Evolutionary conservation across 2,113 vertebrate genomes (phyloP), one percentile per base, ranked within the genome.

Genomic region (Hyla sarda): DNA sequence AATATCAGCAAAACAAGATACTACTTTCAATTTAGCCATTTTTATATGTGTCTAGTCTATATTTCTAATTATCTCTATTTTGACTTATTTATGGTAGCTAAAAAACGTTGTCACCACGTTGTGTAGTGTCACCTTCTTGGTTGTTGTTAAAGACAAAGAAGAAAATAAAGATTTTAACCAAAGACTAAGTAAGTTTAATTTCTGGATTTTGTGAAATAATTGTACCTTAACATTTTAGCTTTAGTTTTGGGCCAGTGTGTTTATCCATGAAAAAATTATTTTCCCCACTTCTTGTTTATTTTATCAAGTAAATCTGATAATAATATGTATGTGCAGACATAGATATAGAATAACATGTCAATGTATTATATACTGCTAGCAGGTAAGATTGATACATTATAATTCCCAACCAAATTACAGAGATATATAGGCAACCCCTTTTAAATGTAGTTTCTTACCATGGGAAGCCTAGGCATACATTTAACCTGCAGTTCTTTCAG

Each of bases 191-290:
- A 47, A 62, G 37, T 41, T 81, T 3, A 21, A 47, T 81, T 56
- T 81, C 78, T 81, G 78, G 16, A 28, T 81, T 81, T 81, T 81
- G 56, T 81, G 58, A 45, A 47, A 62, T 81, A n/a, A n/a, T n/a
- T n/a, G 32, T 47, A 81, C 25, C 2, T 81, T 48, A 77, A 54
- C 17, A 54, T 77, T 76, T 76, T 76, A 50, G 30, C 30, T 67
- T 30, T 67, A 32, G 14, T 8, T 67, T 67, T 32, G 2, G 13
- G 13, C 4, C 10, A 45, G 4, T 10, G 10, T 10, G 41, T 45
- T 45, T 45, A 45, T 5, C 41, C 41, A 45, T 45, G 41, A 45
- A 45, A 45, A 4, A 45, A 45, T 5, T 45, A 45, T 5, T 30
- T 13, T 3, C 60, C 12, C 3, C 3, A 62, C 1, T 62, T 2